Percentiles rank a stretch among this genome's conserved stretches.
These are phyloP conservation scores for Drosophila phalerata DNA, from an alignment of 2,888 invertebrate species.

Conservation along the genomic window DNA sequence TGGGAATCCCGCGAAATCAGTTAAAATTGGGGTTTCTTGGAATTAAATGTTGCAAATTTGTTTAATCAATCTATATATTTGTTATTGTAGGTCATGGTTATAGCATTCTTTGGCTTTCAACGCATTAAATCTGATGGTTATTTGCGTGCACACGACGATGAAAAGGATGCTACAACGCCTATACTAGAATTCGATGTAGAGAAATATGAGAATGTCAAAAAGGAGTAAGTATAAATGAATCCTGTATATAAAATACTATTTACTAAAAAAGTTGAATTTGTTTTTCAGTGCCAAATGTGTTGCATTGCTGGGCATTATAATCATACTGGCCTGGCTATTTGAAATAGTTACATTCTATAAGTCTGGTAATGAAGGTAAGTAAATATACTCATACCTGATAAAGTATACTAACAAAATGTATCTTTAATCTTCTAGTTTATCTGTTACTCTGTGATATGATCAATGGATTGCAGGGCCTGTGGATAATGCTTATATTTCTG, in stretches of 20 bases:
- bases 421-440: slow-evolving; percentile 45
- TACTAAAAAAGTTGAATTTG: not conserved
- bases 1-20: not conserved
- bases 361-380: slow-evolving; percentile 71
- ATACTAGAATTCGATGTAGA: slow-evolving; percentile 65
- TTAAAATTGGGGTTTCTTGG: not conserved
- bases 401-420: not conserved
- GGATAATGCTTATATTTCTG: slow-evolving; percentile 89
- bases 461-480: slow-evolving; percentile 90
- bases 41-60: not conserved
- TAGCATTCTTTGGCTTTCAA: slow-evolving; percentile 84
- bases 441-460: slow-evolving; percentile 90
- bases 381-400: not conserved
- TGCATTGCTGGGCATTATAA: slow-evolving; percentile 87
- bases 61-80: not conserved
- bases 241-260: not conserved
- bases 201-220: slow-evolving; percentile 82
- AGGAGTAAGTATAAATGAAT: slow-evolving; percentile 74
- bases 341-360: slow-evolving; percentile 88
- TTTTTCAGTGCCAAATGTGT: slow-evolving; percentile 82
- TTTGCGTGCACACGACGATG: slow-evolving; percentile 43
- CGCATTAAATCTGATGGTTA: slow-evolving; percentile 69
- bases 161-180: slow-evolving; percentile 3
- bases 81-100: slow-evolving; percentile 61
- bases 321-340: slow-evolving; percentile 90